Conservation (phyloP, 2,113 vertebrate genomes). For the Limanda limanda region DNA sequence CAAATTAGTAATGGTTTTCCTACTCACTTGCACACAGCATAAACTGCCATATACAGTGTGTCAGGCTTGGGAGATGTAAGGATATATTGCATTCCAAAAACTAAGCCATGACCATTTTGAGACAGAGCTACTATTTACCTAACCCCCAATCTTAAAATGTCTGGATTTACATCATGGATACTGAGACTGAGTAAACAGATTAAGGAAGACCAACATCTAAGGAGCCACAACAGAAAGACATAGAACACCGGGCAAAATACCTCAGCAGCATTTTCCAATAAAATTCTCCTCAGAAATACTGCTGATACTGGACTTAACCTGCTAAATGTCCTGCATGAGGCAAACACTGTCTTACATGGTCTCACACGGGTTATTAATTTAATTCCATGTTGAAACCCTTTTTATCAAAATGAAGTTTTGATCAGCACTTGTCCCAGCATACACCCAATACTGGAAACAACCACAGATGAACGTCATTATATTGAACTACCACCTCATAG, state of each 20-base stretch:
- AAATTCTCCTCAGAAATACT: too few species aligned
- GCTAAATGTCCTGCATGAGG: too few species aligned
- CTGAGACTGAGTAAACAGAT: not conserved
- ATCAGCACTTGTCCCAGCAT: too few species aligned
- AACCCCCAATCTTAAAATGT: not conserved
- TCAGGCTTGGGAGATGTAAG: not conserved
- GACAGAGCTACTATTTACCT: not conserved
- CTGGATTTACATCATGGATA: not conserved
- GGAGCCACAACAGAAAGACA: not conserved
- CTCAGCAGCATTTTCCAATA: not conserved
- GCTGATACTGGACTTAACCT: too few species aligned
- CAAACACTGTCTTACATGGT: too few species aligned
- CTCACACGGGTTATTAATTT: too few species aligned
- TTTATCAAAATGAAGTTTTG: not conserved
- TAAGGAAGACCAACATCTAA: not conserved
- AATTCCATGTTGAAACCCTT: not conserved
- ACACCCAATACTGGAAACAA: too few species aligned
- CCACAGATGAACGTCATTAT: not conserved
- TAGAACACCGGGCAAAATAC: too few species aligned
- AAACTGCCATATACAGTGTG: slow-evolving; percentile 6
- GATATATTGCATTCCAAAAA: slow-evolving; percentile 4
- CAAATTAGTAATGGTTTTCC: slow-evolving; percentile 10
- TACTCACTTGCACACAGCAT: slow-evolving; percentile 3
- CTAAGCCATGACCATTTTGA: slow-evolving; percentile 22
- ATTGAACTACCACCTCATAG: not conserved